Conservation (phyloP, 1,140 invertebrate species). For the Elymnias hypermnestra region DNA sequence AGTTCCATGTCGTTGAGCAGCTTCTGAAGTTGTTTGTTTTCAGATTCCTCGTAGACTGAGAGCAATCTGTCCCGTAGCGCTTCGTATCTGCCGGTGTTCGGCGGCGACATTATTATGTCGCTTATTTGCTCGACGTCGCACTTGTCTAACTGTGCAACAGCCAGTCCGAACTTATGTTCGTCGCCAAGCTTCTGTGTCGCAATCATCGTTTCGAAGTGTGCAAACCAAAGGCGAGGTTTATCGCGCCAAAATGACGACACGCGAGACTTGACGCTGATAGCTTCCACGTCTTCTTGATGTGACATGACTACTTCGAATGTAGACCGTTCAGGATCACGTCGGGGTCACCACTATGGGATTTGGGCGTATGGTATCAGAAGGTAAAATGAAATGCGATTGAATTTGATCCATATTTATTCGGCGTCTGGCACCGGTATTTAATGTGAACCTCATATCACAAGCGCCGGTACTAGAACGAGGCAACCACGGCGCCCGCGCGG, state of each 20-base stretch:
- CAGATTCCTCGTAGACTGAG: background rate
- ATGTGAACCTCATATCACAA: too few species aligned
- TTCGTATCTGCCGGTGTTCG: conserved; percentile 2
- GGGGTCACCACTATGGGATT: too few species aligned
- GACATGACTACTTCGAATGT: too few species aligned
- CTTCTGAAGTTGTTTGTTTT: background rate
- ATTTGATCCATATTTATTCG: too few species aligned
- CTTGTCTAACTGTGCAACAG: conserved; percentile 12
- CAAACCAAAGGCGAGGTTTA: conserved; percentile 12
- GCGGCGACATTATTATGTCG: conserved; percentile 3
- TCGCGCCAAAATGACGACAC: conserved; percentile 10
- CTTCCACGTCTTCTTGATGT: too few species aligned
- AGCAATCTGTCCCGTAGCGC: conserved; percentile 4
- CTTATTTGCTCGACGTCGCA: conserved; percentile 6
- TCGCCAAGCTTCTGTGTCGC: conserved; percentile 15
- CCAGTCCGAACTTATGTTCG: conserved; percentile 12
- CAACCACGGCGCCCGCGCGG: too few species aligned
- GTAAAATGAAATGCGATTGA: too few species aligned
- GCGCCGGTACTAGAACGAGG: too few species aligned
- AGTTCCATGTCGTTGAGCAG: background rate
- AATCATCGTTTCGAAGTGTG: conserved; percentile 14
- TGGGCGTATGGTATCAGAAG: too few species aligned
- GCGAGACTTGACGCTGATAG: too few species aligned
- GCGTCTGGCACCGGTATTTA: too few species aligned
- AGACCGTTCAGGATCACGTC: too few species aligned